Percentiles rank a stretch among this genome's conserved stretches.
phyloP scores from a whole-genome alignment of 64 coral and sea anemone species.

The Actinia equina region DNA sequence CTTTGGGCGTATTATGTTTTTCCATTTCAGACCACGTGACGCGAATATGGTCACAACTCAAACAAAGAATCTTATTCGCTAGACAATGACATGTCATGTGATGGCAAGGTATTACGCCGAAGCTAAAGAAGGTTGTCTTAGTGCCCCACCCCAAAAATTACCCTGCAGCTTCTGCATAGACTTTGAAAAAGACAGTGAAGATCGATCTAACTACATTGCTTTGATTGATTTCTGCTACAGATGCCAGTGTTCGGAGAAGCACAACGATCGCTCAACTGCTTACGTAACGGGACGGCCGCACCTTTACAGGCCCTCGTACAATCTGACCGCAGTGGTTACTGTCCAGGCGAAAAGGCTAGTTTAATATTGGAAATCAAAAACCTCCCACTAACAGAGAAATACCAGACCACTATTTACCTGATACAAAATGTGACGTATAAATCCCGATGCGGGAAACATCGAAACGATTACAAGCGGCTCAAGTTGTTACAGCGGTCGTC shows the following conservation, averaged over 20 bases:
- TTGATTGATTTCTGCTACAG: conserved; percentile 12
- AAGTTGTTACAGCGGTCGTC: conserved; percentile 65
- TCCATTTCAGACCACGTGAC: background rate
- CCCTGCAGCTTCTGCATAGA: no score
- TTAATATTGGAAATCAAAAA: conserved; percentile 69
- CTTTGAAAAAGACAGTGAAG: no score
- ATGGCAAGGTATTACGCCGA: no score
- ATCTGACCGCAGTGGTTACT: conserved; percentile 69
- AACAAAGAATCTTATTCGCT: no score
- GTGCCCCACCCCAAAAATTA: no score
- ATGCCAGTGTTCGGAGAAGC: conserved; percentile 81
- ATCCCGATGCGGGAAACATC: conserved; percentile 70
- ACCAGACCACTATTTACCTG: conserved; percentile 61
- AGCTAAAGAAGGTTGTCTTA: background rate
- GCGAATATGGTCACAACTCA: no score
- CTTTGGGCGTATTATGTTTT: background rate
- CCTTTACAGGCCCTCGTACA: conserved; percentile 54
- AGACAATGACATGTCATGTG: no score
- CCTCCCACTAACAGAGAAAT: conserved; percentile 62
- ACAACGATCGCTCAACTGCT: conserved; percentile 75
- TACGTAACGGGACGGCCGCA: conserved; percentile 66
- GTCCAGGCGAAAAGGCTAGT: conserved; percentile 58
- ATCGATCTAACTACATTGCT: background rate
- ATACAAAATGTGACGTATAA: conserved; percentile 63
- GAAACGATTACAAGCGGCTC: conserved; percentile 39